Base-by-base conservation (phyloP, 2,113 vertebrate species). In the Lucifuga dentata region DNA sequence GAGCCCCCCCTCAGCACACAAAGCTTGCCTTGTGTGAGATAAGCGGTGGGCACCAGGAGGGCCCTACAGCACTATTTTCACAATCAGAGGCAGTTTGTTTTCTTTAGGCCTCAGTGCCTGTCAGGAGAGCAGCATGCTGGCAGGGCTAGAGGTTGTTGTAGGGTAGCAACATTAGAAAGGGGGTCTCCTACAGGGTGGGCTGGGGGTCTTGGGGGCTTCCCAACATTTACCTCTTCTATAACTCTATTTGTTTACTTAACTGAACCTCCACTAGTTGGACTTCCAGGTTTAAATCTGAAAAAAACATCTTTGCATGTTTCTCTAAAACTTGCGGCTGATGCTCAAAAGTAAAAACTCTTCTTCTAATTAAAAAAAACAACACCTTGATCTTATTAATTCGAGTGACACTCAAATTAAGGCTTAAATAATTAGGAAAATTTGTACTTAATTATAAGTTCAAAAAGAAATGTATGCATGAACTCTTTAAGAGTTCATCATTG, bases 81-180 rank as follows among this genome's bases (percentile, higher is more conserved):
- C 88, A 93, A 92, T 92, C 89, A 92, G 85, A 68, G 80, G 56
- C 67, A 70, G 90, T 92, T 93, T 93, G 91, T 93, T 93, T 93
- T 92, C 86, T 90, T 90, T 87, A 77, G 90, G 87, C 81, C 84
- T 86, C 83, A 55, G 82, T 80, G 84, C 78, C 73, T 80, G 84
- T 88, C 83, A 85, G 81, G 76, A 83, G 83, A 81, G 74, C 79
- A 78, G 83, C 87, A 64, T 75, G 86, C 83, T 67, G 74, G 79
- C 81, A 69, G 81, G 19, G 50, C 23, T 49, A 68, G 59, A 85
- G 67, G 80, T 67, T 79, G 73, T 73, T 78, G 63, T 79, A 19
- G 68, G 76, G 83, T 53, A 82, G 80, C 62, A 40, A 29, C 11
- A 50, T 56, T 49, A 43, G 49, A 41, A 35, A 68, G 35, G 50